Percentiles rank a stretch among this genome's conserved stretches.
Evolutionary conservation across 1,140 invertebrate genomes (phyloP).

Genomic region (Contarinia nasturtii): DNA sequence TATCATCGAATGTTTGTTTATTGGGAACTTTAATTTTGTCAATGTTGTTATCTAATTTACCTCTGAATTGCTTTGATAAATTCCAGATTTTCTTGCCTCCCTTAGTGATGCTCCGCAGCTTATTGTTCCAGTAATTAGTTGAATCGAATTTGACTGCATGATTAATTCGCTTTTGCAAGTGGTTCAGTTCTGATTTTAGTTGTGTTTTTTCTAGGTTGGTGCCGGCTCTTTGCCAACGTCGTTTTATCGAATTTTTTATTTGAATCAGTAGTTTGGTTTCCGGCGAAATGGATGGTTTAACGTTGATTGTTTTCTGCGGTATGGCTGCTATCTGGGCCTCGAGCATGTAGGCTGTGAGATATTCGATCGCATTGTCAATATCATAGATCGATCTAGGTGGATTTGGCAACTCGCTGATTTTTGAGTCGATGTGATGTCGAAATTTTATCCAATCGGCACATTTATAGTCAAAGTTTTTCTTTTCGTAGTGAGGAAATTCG

Average conservation of each 20-base stretch:
- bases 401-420: background rate
- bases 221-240: background rate
- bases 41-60: background rate
- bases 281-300: background rate
- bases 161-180: background rate
- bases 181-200: background rate
- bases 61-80: background rate
- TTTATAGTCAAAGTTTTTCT: background rate
- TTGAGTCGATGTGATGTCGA: background rate
- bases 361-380: background rate
- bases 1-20: background rate
- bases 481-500: background rate
- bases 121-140: background rate
- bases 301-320: background rate
- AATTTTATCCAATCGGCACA: background rate
- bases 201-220: background rate
- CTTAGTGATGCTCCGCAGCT: background rate
- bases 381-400: background rate
- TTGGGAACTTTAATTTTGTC: background rate
- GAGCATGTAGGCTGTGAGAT: background rate
- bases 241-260: background rate
- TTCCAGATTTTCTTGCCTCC: background rate
- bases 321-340: background rate
- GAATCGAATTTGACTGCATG: background rate
- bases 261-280: background rate